These are phyloP conservation scores for Caenorhabditis panamensis DNA, from an alignment of 2,888 invertebrate genomes.

Conservation along the genomic window DNA sequence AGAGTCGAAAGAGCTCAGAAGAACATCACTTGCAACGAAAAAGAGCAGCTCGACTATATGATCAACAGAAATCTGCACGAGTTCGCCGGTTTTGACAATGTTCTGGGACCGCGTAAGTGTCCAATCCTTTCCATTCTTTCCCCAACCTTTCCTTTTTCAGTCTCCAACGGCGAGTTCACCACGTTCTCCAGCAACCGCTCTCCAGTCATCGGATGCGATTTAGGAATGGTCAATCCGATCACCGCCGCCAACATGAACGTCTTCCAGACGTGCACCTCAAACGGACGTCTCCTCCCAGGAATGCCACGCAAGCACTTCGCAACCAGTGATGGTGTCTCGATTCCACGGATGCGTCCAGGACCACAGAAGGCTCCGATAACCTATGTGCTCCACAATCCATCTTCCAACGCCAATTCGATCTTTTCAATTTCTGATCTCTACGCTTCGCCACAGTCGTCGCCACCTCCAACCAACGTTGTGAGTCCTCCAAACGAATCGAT, in stretches of 20 bases:
- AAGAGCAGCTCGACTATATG: constrained; percentile 26
- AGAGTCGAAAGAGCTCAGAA: constrained; percentile 14
- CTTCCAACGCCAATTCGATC: too few species aligned
- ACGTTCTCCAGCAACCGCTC: background rate
- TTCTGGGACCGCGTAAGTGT: constrained; percentile 40
- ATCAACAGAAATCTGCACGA: constrained; percentile 8
- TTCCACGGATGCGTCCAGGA: background rate
- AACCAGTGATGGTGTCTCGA: background rate
- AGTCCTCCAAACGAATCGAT: too few species aligned
- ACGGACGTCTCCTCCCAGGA: constrained; percentile 30
- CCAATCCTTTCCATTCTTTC: background rate
- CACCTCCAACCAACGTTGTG: too few species aligned
- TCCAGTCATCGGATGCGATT: constrained; percentile 8
- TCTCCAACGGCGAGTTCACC: constrained; percentile 27
- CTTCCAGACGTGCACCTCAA: constrained; percentile 25
- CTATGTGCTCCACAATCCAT: too few species aligned
- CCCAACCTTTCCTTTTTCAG: constrained; percentile 9
- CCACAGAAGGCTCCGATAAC: constrained; percentile 19
- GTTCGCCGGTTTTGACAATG: background rate
- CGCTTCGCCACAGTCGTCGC: too few species aligned
- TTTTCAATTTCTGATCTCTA: background rate
- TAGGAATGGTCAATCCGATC: constrained; percentile 27
- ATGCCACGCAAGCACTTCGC: constrained; percentile 23
- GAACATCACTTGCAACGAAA: constrained; percentile 32
- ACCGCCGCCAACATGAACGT: background rate